These are phyloP conservation scores for Hermodice carunculata DNA, from an alignment of 2,888 invertebrate species.

Conservation along the genomic window DNA sequence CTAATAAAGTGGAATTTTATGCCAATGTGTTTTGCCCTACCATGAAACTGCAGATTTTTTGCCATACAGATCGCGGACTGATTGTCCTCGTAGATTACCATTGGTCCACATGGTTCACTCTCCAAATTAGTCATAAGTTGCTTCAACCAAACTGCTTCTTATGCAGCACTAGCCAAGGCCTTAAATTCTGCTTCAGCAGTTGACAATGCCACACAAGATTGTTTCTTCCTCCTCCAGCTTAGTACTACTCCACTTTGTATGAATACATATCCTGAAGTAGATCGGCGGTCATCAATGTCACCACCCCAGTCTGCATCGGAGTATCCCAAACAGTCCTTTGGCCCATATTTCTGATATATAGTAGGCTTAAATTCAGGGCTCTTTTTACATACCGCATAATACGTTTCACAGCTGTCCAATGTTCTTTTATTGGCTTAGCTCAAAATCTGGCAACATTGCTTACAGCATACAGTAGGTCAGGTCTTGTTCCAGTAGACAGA, in stretches of 20 bases:
- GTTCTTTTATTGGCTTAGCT: conserved; percentile 32
- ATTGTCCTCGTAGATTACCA: conserved; percentile 35
- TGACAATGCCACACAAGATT: conserved; percentile 52
- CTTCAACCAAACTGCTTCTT: conserved; percentile 38
- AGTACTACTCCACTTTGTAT: conserved; percentile 46
- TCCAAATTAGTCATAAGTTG: conserved; percentile 23
- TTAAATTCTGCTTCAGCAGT: conserved; percentile 64
- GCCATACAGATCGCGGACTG: conserved; percentile 36
- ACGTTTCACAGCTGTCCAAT: conserved; percentile 38
- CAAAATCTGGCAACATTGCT: conserved; percentile 23
- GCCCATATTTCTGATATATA: background rate
- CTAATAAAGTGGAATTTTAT: conserved; percentile 34
- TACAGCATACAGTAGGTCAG: conserved; percentile 37
- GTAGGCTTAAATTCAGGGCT: conserved; percentile 7
- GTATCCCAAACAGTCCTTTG: conserved; percentile 36
- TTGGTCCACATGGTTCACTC: conserved; percentile 5
- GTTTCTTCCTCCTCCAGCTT: conserved; percentile 58
- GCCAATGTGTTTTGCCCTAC: conserved; percentile 42
- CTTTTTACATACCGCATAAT: conserved; percentile 18
- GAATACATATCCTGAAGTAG: conserved; percentile 56
- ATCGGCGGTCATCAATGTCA: conserved; percentile 49
- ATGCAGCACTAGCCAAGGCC: conserved; percentile 42
- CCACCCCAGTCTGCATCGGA: conserved; percentile 59
- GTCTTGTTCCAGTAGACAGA: conserved; percentile 33
- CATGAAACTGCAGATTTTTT: conserved; percentile 34